phyloP scores from a whole-genome alignment of 2,888 invertebrate species.

The Limnephilus marmoratus region DNA sequence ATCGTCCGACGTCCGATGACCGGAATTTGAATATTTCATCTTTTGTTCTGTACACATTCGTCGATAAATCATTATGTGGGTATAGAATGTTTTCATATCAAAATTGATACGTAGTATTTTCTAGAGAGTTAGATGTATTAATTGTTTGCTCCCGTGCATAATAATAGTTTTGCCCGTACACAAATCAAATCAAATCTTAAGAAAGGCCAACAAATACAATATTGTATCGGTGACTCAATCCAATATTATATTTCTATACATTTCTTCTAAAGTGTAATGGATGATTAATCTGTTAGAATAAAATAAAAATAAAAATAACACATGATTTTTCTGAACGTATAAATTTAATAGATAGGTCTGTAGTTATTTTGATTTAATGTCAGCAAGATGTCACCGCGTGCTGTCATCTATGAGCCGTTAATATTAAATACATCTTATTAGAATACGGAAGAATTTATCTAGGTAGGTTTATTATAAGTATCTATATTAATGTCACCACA shows the following conservation, averaged over 20 bases:
- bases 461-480: background rate
- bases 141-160: no score
- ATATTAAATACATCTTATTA: background rate
- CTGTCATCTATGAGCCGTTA: background rate
- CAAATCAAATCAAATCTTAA: no score
- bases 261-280: no score
- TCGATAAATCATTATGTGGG: background rate
- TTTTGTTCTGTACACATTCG: slow-evolving; percentile 2
- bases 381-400: background rate
- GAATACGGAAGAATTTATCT: background rate
- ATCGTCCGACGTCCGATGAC: slow-evolving; percentile 8
- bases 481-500: background rate
- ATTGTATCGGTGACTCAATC: no score
- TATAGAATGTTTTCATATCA: background rate
- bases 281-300: no score
- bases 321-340: no score
- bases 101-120: background rate
- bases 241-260: no score
- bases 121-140: background rate
- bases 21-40: slow-evolving; percentile 2
- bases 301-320: no score
- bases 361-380: background rate
- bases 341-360: no score
- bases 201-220: no score
- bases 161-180: no score